These are phyloP conservation scores for Bucorvus abyssinicus DNA, from an alignment of 2,797 vertebrate species.

Conservation along the genomic window DNA sequence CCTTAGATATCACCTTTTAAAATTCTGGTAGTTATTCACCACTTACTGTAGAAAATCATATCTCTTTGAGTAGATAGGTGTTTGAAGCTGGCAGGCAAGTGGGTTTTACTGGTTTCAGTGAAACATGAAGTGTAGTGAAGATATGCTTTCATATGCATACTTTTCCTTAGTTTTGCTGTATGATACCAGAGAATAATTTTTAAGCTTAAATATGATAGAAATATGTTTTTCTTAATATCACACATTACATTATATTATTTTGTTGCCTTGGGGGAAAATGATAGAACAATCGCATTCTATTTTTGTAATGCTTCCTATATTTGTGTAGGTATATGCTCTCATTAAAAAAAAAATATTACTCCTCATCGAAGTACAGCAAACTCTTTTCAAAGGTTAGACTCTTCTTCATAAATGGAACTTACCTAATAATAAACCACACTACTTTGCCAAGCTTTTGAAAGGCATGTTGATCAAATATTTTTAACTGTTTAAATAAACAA, in stretches of 20 bases:
- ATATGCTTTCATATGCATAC: not conserved
- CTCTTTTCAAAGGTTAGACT: not conserved
- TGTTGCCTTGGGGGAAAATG: not conserved
- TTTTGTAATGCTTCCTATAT: not conserved
- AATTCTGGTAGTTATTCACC: not conserved
- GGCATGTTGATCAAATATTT: not conserved
- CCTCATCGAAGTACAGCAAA: not conserved
- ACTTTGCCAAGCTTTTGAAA: not conserved
- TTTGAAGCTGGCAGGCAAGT: not conserved
- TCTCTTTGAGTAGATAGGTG: not conserved
- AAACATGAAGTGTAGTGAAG: not conserved
- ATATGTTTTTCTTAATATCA: not conserved
- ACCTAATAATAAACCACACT: not conserved
- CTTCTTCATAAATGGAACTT: not conserved
- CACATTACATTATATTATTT: not conserved
- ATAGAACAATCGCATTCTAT: not conserved
- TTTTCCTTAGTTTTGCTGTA: not conserved
- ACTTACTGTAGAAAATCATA: slow-evolving; percentile 4
- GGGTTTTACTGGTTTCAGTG: not conserved
- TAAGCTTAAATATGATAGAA: not conserved
- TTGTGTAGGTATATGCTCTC: not conserved
- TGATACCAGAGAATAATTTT: not conserved
- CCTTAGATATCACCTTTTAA: slow-evolving; percentile 24
- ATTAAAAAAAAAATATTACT: not conserved
- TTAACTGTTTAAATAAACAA: not conserved